Percentiles rank a stretch among this genome's conserved stretches.
phyloP scores from a whole-genome alignment of 1,140 invertebrate species.

The Trialeurodes vaporariorum region DNA sequence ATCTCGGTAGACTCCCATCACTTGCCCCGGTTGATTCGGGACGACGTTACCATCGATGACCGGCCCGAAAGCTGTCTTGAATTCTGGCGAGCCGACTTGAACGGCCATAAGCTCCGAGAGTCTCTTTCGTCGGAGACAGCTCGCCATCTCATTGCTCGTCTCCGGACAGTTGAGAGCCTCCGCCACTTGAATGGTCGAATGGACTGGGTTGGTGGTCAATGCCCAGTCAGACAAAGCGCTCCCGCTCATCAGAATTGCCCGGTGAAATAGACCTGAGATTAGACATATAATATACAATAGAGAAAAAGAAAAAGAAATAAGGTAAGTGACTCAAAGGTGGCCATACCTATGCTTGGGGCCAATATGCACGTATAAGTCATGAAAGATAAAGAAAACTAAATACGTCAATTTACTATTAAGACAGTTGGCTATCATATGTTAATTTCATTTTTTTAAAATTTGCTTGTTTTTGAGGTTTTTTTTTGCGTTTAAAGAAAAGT shows the following conservation, averaged over 20 bases:
- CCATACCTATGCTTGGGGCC: no score
- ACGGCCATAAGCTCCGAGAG: slow-evolving; percentile 60
- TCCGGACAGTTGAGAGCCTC: slow-evolving; percentile 63
- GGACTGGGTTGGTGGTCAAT: slow-evolving; percentile 62
- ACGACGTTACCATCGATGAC: slow-evolving; percentile 73
- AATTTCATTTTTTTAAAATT: no score
- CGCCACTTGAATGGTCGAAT: slow-evolving; percentile 69
- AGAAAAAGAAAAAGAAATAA: no score
- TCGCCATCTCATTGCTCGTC: slow-evolving; percentile 40
- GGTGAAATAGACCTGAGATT: slow-evolving; percentile 72
- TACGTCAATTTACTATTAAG: no score
- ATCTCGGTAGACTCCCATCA: slow-evolving; percentile 59
- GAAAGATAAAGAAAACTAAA: no score
- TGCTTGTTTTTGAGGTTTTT: no score
- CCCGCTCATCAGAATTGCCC: slow-evolving; percentile 88
- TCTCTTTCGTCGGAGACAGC: slow-evolving; percentile 49
- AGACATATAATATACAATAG: no score
- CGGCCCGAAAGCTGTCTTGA: slow-evolving; percentile 62
- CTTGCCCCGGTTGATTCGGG: slow-evolving; percentile 56
- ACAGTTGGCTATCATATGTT: no score
- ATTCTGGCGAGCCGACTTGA: slow-evolving; percentile 45
- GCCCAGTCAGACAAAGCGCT: slow-evolving; percentile 84
- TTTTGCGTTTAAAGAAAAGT: no score
- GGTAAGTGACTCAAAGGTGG: no score
- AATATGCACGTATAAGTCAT: no score